These are phyloP conservation scores for Drosophila imparisetae DNA, from an alignment of 2,888 invertebrate genomes.

Conservation along the genomic window DNA sequence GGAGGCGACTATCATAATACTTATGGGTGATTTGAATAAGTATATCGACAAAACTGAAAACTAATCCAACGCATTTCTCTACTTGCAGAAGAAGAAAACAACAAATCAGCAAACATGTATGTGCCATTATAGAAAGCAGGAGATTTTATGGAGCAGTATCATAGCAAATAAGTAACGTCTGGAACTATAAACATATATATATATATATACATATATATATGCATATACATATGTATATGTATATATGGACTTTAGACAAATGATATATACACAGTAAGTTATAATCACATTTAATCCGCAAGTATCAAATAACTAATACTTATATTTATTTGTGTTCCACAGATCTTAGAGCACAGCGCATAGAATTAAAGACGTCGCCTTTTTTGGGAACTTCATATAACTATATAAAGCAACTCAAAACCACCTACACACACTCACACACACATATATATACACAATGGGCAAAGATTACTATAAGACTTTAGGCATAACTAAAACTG, in stretches of 20 bases:
- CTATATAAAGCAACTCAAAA: conserved; percentile 28
- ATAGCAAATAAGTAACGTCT: conserved; percentile 64
- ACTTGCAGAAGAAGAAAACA: conserved; percentile 36
- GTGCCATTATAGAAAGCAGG: conserved; percentile 66
- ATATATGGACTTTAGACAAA: conserved; percentile 55
- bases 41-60: conserved; percentile 14
- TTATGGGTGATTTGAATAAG: conserved; percentile 36
- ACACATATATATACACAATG: conserved; percentile 86
- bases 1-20: conserved; percentile 45
- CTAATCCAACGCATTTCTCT: conserved; percentile 18
- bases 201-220: conserved; percentile 2
- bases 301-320: neutral
- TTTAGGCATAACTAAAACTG: conserved; percentile 93
- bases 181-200: conserved; percentile 21
- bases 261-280: conserved; percentile 43
- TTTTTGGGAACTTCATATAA: conserved; percentile 29
- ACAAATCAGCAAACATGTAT: conserved; percentile 64
- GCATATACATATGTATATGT: conserved; percentile 2
- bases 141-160: conserved; percentile 68
- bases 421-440: conserved; percentile 16
- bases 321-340: neutral
- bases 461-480: conserved; percentile 99
- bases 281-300: neutral
- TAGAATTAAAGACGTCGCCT: conserved; percentile 34
- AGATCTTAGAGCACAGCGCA: conserved; percentile 50